Percentiles rank a stretch among this genome's conserved stretches.
Evolutionary conservation across 2,797 vertebrate genomes (phyloP).

Genomic region (Nannoperca australis): DNA sequence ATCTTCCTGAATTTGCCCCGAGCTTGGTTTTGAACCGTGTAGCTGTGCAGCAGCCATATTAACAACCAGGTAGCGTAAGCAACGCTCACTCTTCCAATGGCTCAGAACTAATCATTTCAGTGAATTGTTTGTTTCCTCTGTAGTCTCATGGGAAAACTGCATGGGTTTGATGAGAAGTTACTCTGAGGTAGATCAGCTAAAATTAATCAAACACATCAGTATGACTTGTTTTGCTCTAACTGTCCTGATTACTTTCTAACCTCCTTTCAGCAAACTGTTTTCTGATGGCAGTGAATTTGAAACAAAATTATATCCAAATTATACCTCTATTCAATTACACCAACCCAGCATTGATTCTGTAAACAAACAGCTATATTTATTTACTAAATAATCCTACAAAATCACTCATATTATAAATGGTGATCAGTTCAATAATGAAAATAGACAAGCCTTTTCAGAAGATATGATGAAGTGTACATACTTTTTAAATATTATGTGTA

Average conservation of each 20-base stretch:
- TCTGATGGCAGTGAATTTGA: conserved; percentile 28
- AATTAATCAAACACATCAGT: conserved; percentile 75
- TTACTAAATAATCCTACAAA: conserved; percentile 65
- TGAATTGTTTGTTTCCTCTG: conserved; percentile 75
- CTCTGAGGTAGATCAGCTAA: conserved; percentile 63
- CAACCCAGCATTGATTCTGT: conserved; percentile 40
- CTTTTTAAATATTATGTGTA: conserved; percentile 40
- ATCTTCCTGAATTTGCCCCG: conserved; percentile 71
- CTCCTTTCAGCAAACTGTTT: conserved; percentile 46
- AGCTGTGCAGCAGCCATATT: conserved; percentile 65
- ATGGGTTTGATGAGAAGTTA: conserved; percentile 63
- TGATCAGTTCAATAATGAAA: conserved; percentile 60
- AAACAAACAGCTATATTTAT: conserved; percentile 77
- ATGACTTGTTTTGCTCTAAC: conserved; percentile 58
- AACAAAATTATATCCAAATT: conserved; percentile 34
- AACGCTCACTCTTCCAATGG: conserved; percentile 51
- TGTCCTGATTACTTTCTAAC: conserved; percentile 46
- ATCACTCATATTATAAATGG: conserved; percentile 55
- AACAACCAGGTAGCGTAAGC: conserved; percentile 63
- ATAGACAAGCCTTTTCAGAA: conserved; percentile 57
- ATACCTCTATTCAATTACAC: conserved; percentile 41
- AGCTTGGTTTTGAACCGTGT: conserved; percentile 66
- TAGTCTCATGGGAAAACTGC: conserved; percentile 57
- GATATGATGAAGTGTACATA: conserved; percentile 41
- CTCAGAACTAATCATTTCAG: conserved; percentile 77